Conservation (phyloP, 2,888 invertebrate genomes). For the Disparrhopalites patrizii region DNA sequence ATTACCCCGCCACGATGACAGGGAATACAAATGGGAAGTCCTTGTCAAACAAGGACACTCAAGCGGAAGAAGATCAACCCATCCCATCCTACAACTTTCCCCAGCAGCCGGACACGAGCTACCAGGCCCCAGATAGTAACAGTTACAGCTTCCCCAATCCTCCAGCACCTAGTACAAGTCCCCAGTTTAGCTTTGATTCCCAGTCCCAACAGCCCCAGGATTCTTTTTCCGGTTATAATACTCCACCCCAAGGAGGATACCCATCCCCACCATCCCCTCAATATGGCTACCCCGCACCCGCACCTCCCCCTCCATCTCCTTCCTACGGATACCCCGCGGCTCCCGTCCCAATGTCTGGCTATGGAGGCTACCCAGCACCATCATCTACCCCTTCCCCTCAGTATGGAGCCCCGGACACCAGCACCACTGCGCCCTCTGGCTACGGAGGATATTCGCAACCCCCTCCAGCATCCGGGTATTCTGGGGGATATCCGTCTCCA, state of each 20-base stretch:
- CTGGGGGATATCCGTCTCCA: neutral
- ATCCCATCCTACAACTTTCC: neutral
- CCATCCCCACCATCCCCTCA: neutral
- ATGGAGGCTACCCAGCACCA: conserved; percentile 1
- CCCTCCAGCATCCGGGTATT: neutral
- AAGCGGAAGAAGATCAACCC: neutral
- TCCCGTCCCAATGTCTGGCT: neutral
- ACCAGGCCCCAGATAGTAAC: neutral
- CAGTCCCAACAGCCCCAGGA: neutral
- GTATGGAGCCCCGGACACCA: no score
- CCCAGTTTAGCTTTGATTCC: neutral
- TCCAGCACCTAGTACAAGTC: neutral
- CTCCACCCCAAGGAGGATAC: no score
- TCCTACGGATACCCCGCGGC: neutral
- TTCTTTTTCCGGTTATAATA: neutral
- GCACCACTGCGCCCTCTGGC: neutral
- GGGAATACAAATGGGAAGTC: conserved; percentile 1
- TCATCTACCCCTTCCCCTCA: neutral
- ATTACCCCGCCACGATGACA: conserved; percentile 23
- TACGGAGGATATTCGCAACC: neutral
- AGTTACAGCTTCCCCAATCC: neutral
- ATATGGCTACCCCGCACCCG: conserved; percentile 7
- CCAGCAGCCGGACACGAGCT: neutral
- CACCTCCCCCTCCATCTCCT: neutral
- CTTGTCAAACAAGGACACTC: neutral